A percentile compares a stretch with the other conserved stretches of the same genome.
Conservation (phyloP, 1,140 invertebrate species). For the Euwallacea similis region DNA sequence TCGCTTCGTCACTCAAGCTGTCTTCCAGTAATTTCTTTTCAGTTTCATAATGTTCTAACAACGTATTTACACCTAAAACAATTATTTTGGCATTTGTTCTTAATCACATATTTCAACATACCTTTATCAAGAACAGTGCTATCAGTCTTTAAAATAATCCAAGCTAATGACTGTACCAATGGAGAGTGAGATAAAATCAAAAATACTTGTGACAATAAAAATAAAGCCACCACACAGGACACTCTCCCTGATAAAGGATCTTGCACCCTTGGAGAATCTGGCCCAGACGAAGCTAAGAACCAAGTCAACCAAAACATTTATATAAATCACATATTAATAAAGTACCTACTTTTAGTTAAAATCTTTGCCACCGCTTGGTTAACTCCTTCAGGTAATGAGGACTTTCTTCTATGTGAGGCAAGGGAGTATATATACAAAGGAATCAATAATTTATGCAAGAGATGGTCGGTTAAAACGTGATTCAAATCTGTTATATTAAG, state of each 20-base stretch:
- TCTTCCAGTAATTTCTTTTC: slow-evolving; percentile 38
- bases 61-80: slow-evolving; percentile 54
- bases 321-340: neutral
- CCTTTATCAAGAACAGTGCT: slow-evolving; percentile 68
- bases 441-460: slow-evolving; percentile 90
- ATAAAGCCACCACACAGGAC: slow-evolving; percentile 87
- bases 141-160: slow-evolving; percentile 83
- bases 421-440: slow-evolving; percentile 95
- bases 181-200: slow-evolving; percentile 88
- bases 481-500: slow-evolving; percentile 92
- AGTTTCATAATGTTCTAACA: slow-evolving; percentile 54
- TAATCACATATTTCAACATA: slow-evolving; percentile 10
- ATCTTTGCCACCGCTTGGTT: slow-evolving; percentile 64
- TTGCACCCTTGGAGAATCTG: slow-evolving; percentile 45
- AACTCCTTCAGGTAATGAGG: slow-evolving; percentile 57
- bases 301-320: neutral
- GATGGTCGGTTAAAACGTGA: slow-evolving; percentile 92
- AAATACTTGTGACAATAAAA: slow-evolving; percentile 95
- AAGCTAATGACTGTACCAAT: slow-evolving; percentile 83
- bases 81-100: neutral
- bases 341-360: slow-evolving; percentile 51
- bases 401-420: slow-evolving; percentile 52
- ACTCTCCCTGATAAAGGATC: slow-evolving; percentile 54
- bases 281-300: slow-evolving; percentile 56
- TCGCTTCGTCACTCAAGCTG: slow-evolving; percentile 40